Evolutionary conservation across 2,888 invertebrate species (phyloP).

Genomic region (Phrixothrix hirtus): DNA sequence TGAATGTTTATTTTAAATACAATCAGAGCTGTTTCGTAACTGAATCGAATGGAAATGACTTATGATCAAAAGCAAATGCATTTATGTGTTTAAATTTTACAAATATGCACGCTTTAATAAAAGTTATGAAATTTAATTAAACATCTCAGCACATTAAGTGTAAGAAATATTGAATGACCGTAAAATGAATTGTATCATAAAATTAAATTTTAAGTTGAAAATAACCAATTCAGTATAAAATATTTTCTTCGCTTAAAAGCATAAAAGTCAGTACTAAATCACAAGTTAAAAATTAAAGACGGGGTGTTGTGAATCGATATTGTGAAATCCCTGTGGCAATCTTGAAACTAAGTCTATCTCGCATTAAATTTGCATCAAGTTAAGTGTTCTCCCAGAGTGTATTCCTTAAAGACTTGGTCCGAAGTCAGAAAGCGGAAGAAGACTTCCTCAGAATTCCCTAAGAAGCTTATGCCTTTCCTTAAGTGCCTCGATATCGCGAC

Average conservation of each 20-base stretch:
- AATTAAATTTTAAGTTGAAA: constrained; percentile 20
- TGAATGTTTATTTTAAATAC: too few species aligned
- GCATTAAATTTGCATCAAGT: constrained; percentile 59
- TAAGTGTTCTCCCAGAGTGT: constrained; percentile 52
- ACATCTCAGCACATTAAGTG: not conserved
- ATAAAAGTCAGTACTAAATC: constrained; percentile 33
- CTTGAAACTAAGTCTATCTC: constrained; percentile 46
- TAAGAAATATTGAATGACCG: constrained; percentile 3
- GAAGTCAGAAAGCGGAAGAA: constrained; percentile 47
- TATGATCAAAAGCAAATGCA: too few species aligned
- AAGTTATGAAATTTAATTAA: not conserved
- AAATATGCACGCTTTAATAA: not conserved
- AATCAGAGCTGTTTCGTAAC: too few species aligned
- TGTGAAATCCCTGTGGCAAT: constrained; percentile 38
- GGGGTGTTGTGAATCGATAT: constrained; percentile 36
- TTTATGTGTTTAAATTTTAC: too few species aligned
- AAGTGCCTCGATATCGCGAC: constrained; percentile 55
- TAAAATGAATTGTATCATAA: constrained; percentile 16
- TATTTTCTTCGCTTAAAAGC: constrained; percentile 29
- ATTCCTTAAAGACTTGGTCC: constrained; percentile 47
- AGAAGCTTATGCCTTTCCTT: constrained; percentile 54
- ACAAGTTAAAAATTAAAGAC: constrained; percentile 36
- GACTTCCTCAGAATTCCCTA: constrained; percentile 54
- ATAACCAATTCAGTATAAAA: constrained; percentile 21
- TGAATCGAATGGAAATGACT: too few species aligned